phyloP scores from a whole-genome alignment of 2,113 vertebrate genomes.

The Gymnogyps californianus region DNA sequence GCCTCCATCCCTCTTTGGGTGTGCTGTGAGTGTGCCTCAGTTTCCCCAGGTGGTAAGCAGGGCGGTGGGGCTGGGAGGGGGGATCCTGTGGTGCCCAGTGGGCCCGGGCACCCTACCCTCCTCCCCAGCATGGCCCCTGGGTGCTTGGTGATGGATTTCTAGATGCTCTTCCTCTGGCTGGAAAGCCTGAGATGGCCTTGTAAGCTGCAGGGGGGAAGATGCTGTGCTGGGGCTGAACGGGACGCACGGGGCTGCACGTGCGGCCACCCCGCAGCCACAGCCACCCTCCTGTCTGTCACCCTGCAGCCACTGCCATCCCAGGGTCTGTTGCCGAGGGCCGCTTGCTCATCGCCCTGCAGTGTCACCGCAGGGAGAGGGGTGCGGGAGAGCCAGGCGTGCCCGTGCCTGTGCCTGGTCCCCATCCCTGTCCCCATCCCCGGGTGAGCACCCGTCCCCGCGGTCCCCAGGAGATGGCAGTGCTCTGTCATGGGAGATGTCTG shows the following conservation, averaged over 20 bases:
- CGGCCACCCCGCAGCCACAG: rapidly evolving
- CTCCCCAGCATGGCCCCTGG: rapidly evolving
- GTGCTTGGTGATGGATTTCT: not conserved
- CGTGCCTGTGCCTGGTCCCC: not conserved
- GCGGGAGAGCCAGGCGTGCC: not conserved
- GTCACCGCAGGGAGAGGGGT: rapidly evolving
- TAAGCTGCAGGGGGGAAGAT: not conserved
- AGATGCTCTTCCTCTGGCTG: not conserved
- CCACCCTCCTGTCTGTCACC: not conserved
- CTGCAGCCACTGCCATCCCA: not conserved
- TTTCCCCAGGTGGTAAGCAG: not conserved
- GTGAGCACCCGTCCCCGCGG: not conserved
- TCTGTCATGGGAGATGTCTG: slow-evolving; percentile 7
- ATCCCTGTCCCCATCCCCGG: not conserved
- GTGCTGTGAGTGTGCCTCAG: not conserved
- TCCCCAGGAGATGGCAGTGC: slow-evolving; percentile 60
- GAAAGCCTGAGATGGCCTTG: rapidly evolving
- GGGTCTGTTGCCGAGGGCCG: not conserved
- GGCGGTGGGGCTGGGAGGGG: not conserved
- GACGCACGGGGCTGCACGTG: rapidly evolving
- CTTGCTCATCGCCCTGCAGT: not conserved
- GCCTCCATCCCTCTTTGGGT: not conserved
- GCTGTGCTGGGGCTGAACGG: not conserved
- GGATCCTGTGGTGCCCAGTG: rapidly evolving
- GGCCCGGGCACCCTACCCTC: not conserved